A percentile compares a stretch with the other conserved stretches of the same genome.
phyloP scores from a whole-genome alignment of 2,797 vertebrate genomes.

The Crocidura indochinensis region DNA sequence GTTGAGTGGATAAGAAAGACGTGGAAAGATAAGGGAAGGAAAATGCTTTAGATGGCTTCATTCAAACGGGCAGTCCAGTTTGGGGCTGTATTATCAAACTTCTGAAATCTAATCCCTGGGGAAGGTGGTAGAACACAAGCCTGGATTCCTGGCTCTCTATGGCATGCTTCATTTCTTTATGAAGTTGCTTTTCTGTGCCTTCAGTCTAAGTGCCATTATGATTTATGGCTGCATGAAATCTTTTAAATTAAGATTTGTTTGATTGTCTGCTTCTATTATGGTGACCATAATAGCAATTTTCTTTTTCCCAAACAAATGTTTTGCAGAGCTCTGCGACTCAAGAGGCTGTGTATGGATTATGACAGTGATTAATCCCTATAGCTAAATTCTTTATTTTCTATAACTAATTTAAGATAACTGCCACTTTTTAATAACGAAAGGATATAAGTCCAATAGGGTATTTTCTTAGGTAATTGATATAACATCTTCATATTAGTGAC shows the following conservation, averaged over 20 bases:
- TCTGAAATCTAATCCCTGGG: slow-evolving; percentile 59
- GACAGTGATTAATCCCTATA: slow-evolving; percentile 91
- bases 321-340: slow-evolving; percentile 77
- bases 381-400: slow-evolving; percentile 88
- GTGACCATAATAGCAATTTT: slow-evolving; percentile 87
- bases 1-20: slow-evolving; percentile 24
- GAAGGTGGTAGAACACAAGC: background rate
- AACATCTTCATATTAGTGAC: slow-evolving; percentile 89
- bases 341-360: slow-evolving; percentile 75
- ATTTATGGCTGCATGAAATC: slow-evolving; percentile 90
- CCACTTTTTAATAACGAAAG: slow-evolving; percentile 89
- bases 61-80: slow-evolving; percentile 61
- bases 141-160: background rate
- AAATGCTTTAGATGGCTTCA: slow-evolving; percentile 44
- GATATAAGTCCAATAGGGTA: slow-evolving; percentile 85
- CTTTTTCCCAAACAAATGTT: slow-evolving; percentile 90
- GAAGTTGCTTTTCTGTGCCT: slow-evolving; percentile 85
- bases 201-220: slow-evolving; percentile 87
- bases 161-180: slow-evolving; percentile 81
- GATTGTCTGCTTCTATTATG: slow-evolving; percentile 92
- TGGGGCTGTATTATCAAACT: slow-evolving; percentile 54
- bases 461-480: slow-evolving; percentile 89
- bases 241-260: slow-evolving; percentile 92
- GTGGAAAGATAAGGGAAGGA: background rate
- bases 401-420: slow-evolving; percentile 89